Evolutionary conservation across 2,888 invertebrate species (phyloP), one percentile per base, ranked within the genome.

Genomic region (Lasioglossum pauxillum): DNA sequence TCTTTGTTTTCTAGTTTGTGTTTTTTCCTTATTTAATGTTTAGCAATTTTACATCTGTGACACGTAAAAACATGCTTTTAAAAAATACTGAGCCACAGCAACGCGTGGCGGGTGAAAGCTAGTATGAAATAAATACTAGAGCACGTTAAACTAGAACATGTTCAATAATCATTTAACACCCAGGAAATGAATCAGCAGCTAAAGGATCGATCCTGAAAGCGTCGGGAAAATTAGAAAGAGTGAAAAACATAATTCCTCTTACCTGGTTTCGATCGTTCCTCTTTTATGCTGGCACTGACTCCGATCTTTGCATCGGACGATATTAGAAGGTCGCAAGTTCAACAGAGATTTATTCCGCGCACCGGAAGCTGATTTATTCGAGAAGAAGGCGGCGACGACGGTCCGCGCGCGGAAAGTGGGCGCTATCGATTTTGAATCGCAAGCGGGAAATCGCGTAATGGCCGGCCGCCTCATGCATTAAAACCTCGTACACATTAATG

Each of bases 381-480:
- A 31, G n/a, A 23, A n/a, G 35, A 35, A 67, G 60, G 1, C 27
- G 35, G 35, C 19, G 35, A 19, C 19, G 35, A 19, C 7, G 35
- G 3, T 23, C 23, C 38, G 38, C 35, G 16, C 16, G 67, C 69
- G 38, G 69, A 67, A 67, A 67, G 67, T 35, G 35, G 35, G 35
- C 5, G 71, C 49, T 53, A 69, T 84, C 69, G 35, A 71, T 64
- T 75, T 79, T 73, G 38, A 60, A 77, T 57, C 64, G 31, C 35
- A 76, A 60, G 71, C 53, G 80, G 31, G 53, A 80, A 78, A 67
- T 71, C 72, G 78, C 41, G 75, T 69, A 77, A 86, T 41, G 78
- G 69, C 53, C 53, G 67, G 35, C 5, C 83, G 72, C 53, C 78
- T 83, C 72, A 83, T 85, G 83, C 78, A 85, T 85, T 57, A 79